A percentile compares a stretch with the other conserved stretches of the same genome.
phyloP scores from a whole-genome alignment of 2,888 invertebrate species.

The Thyatira batis region DNA sequence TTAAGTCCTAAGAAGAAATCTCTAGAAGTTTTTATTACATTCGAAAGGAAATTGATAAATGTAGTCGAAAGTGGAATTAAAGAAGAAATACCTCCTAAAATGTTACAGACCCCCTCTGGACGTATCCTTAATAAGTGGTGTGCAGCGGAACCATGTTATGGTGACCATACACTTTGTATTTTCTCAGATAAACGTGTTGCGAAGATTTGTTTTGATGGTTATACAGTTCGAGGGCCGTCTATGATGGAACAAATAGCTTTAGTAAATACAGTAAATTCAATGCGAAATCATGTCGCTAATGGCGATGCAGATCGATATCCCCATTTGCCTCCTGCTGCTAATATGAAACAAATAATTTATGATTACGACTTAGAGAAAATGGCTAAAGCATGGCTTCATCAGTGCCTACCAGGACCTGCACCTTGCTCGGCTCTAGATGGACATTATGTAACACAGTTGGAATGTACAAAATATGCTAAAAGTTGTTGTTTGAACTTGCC shows the following conservation, averaged over 20 bases:
- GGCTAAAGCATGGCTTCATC: slow-evolving; percentile 62
- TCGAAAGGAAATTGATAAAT: slow-evolving; percentile 45
- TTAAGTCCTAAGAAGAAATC: slow-evolving; percentile 27
- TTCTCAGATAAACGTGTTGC: slow-evolving; percentile 47
- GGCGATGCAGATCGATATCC: slow-evolving; percentile 49
- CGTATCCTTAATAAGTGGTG: slow-evolving; percentile 65
- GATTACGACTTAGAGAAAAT: slow-evolving; percentile 68
- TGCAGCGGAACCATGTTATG: slow-evolving; percentile 61
- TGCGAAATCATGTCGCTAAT: slow-evolving; percentile 68
- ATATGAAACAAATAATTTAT: slow-evolving; percentile 71
- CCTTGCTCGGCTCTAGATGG: slow-evolving; percentile 64
- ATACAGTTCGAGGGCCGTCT: slow-evolving; percentile 46
- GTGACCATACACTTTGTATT: slow-evolving; percentile 72
- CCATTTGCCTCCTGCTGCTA: slow-evolving; percentile 63
- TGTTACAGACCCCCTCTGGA: slow-evolving; percentile 11
- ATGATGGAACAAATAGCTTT: slow-evolving; percentile 52
- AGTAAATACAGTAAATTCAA: slow-evolving; percentile 66
- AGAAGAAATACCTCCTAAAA: background rate
- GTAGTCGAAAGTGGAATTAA: slow-evolving; percentile 35
- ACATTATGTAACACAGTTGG: slow-evolving; percentile 61
- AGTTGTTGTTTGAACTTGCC: slow-evolving; percentile 50
- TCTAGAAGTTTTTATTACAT: slow-evolving; percentile 52
- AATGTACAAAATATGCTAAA: slow-evolving; percentile 65
- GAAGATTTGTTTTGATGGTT: slow-evolving; percentile 51
- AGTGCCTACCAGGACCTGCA: slow-evolving; percentile 69